Evolutionary conservation across 2,888 invertebrate genomes (phyloP), one percentile per base, ranked within the genome.

Genomic region (Halictus ligatus): DNA sequence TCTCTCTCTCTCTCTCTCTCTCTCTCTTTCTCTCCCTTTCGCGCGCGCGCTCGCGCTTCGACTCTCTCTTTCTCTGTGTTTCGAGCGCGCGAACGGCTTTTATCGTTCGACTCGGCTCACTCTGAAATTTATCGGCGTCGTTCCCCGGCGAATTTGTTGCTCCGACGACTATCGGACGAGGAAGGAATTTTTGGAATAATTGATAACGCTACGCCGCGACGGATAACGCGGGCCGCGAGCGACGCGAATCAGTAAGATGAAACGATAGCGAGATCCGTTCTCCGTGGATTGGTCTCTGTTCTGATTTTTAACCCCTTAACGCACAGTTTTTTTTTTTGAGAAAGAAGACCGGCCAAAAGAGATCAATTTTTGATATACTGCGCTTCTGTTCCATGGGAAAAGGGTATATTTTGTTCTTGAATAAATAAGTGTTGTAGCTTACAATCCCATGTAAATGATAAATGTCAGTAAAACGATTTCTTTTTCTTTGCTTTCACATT

Each of bases 111-210:
- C 46, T 64, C 74, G 5, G 43, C 74, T 71, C 43, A 15, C n/a
- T 69, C 48, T 50, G 54, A 54, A 78, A 83, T 84, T 84, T 84
- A 84, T 84, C 83, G 83, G 25, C 69, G 43, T 13, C 83, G 84
- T 89, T 84, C 85, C 50, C 35, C 74, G 69, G 75, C 74, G 81
- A 85, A 88, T 83, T 78, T 78, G 67, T 71, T 78, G 69, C 50
- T 25, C 40, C 40, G n/a, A 69, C 69, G 67, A 40, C 77, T 35
- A 50, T 50, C 50, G 69, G 50, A 8, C 35, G 40, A n/a, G 50
- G 77, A 48, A 73, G 29, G 64, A 64, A 64, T 64, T 48, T 73
- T 73, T 29, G 46, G 48, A 29, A 73, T 69, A 69, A 69, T 69
- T 69, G 69, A 69, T 69, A n/a, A 50, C 50, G 12, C 35, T 35